Evolutionary conservation across 23 tunicate genomes (phyloP), one percentile per base, ranked within the genome.

Genomic region (Halocynthia roretzi): DNA sequence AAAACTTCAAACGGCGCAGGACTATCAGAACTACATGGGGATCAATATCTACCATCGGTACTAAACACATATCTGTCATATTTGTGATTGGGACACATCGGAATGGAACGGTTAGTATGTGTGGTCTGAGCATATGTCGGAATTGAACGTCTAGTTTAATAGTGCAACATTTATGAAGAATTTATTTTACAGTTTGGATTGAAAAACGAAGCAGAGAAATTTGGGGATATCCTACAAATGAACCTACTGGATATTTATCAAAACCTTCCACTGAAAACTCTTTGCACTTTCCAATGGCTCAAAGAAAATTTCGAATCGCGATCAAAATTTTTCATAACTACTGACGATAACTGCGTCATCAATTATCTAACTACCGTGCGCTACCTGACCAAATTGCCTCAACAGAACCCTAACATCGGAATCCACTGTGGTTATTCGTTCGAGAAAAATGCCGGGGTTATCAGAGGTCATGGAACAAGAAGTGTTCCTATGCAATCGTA

Each of bases 321-420:
- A 14, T 44, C 53, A 10, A 52, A 73, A 7, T 84, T 77, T 70
- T 77, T 71, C 44, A 51, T 84, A 0, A 51, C 78, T 20, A 58
- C 79, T 15, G 81, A 84, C 64, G 88, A 84, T 77, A 77, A 84
- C 54, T 84, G 88, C 51, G 88, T 84, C 10, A 51, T 84, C 10
- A 69, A 84, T 62, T 18, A 71, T 7, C 8, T 10, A 7, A 55
- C 61, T 6, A 84, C 88, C 14, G 50, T 84, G 0, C 48, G 20
- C 8, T 84, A 61, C 71, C 53, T 84, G 53, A 57, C 54, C n/a
- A 77, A 61, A 50, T 63, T 18, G 20, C 50, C 51, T 7, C 56
- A 51, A 8, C 76, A 40, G 12, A 12, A 40, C 7, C 68, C 72
- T 8, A 73, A 55, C 68, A 68, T 66, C 9, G 10, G 10, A 0